These are phyloP conservation scores for Trileptium ribeirensis DNA, from an alignment of 2,888 invertebrate genomes.

Conservation along the genomic window DNA sequence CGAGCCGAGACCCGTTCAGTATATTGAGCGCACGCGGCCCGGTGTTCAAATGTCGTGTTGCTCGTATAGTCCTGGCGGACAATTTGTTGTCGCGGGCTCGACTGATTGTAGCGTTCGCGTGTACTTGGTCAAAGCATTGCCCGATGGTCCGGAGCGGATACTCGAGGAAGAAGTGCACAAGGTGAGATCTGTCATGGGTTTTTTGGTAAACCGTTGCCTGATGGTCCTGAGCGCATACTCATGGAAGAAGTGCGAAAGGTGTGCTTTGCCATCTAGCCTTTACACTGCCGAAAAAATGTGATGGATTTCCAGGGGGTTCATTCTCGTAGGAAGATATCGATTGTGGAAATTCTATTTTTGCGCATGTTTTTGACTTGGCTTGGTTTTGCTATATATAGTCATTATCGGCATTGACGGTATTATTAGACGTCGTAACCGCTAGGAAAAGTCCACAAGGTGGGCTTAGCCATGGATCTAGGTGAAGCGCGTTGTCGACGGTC, in stretches of 20 bases:
- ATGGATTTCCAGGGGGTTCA: too few species aligned
- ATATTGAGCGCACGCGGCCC: constrained; percentile 81
- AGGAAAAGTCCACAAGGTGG: too few species aligned
- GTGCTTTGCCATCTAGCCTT: too few species aligned
- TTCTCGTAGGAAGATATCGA: too few species aligned
- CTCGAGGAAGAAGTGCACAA: constrained; percentile 71
- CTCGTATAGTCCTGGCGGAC: constrained; percentile 72
- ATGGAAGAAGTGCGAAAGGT: constrained; percentile 70
- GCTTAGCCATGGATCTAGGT: too few species aligned
- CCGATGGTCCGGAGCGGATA: constrained; percentile 67
- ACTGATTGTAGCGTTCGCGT: constrained; percentile 84
- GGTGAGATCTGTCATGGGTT: constrained; percentile 38
- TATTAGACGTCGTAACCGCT: too few species aligned
- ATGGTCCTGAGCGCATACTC: constrained; percentile 68
- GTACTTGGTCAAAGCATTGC: constrained; percentile 66
- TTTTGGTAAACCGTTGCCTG: constrained; percentile 43
- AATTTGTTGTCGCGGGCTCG: constrained; percentile 84
- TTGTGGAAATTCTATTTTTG: too few species aligned
- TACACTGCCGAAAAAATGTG: too few species aligned
- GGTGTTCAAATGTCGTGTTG: constrained; percentile 94
- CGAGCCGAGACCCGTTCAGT: constrained; percentile 76
- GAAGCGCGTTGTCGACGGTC: too few species aligned
- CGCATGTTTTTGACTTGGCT: too few species aligned
- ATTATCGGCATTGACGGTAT: too few species aligned
- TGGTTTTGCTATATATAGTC: too few species aligned